phyloP scores from a whole-genome alignment of 2,888 invertebrate species.

The Ophion ellenae region DNA sequence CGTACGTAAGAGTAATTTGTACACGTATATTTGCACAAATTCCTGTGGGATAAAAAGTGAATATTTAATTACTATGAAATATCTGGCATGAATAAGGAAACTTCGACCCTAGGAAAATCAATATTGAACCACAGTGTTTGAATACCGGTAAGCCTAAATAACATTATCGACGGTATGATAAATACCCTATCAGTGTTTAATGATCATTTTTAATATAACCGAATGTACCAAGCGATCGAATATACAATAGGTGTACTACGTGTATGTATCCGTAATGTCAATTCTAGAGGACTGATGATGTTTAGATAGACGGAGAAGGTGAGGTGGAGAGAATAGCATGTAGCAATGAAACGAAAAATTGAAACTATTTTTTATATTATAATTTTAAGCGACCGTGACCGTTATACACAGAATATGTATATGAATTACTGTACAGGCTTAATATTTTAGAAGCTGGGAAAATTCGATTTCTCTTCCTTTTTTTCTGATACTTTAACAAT shows the following conservation, averaged over 20 bases:
- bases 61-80: slow-evolving; percentile 37
- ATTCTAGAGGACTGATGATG: slow-evolving; percentile 40
- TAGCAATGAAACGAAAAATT: slow-evolving; percentile 57
- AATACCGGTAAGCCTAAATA: slow-evolving; percentile 24
- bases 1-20: slow-evolving; percentile 44
- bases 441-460: slow-evolving; percentile 34
- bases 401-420: slow-evolving; percentile 58
- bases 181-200: slow-evolving; percentile 33
- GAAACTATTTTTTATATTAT: slow-evolving; percentile 67
- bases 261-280: slow-evolving; percentile 39
- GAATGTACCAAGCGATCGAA: slow-evolving; percentile 12
- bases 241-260: slow-evolving; percentile 18
- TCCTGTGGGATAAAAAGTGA: slow-evolving; percentile 19
- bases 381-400: slow-evolving; percentile 64
- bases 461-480: slow-evolving; percentile 21
- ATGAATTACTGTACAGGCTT: slow-evolving; percentile 63
- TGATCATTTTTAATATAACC: slow-evolving; percentile 27
- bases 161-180: slow-evolving; percentile 10
- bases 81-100: slow-evolving; percentile 23
- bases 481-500: background rate
- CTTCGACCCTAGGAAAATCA: slow-evolving; percentile 25
- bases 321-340: slow-evolving; percentile 17
- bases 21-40: slow-evolving; percentile 29
- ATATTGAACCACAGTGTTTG: slow-evolving; percentile 39
- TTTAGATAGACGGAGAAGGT: slow-evolving; percentile 17